Base-by-base conservation (phyloP, 1,140 invertebrate species). In the Ectropis grisescens region DNA sequence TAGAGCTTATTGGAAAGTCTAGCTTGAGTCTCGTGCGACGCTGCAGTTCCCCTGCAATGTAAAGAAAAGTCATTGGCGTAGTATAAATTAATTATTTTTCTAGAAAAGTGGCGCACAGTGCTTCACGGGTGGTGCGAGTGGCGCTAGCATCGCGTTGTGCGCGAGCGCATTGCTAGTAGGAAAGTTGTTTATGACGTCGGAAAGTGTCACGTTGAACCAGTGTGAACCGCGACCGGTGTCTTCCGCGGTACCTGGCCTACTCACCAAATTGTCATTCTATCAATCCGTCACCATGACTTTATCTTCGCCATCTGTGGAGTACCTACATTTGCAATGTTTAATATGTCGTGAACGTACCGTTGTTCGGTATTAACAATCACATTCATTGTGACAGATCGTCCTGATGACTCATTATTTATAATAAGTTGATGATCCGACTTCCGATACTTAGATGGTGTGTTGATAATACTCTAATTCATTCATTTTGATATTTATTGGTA, bases 151-250 rank as follows among this genome's bases (percentile, higher is more conserved):
- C 55, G 41, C 33, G n/a, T 8, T 3, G 16, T 19, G 16, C 16
- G 32, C 51, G 54, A 60, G 60, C 67, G 67, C 72, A 80, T 76
- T 70, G 64, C 75, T 78, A 65, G 60, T 80, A 80, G 75, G 75
- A 80, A 80, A 80, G 75, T 80, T 80, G 70, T 60, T 69, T 66
- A 70, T 74, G 68, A 75, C 70, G 70, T 74, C 51, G 58, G 53
- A 61, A 80, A 80, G 75, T 80, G 68, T 80, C 72, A 80, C 75
- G 57, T 69, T 80, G 75, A 78, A 80, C 75, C 58, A 75, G 57
- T 61, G 60, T 78, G 75, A 80, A 80, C 71, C 66, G 59, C 56
- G 60, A 46, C 49, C 60, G 41, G 42, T 58, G 67, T 74, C 69
- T 74, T 75, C 67, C 58, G 58, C 60, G 54, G 56, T 68, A 47